phyloP scores from a whole-genome alignment of 2,888 invertebrate species.

The Elysia crispata region DNA sequence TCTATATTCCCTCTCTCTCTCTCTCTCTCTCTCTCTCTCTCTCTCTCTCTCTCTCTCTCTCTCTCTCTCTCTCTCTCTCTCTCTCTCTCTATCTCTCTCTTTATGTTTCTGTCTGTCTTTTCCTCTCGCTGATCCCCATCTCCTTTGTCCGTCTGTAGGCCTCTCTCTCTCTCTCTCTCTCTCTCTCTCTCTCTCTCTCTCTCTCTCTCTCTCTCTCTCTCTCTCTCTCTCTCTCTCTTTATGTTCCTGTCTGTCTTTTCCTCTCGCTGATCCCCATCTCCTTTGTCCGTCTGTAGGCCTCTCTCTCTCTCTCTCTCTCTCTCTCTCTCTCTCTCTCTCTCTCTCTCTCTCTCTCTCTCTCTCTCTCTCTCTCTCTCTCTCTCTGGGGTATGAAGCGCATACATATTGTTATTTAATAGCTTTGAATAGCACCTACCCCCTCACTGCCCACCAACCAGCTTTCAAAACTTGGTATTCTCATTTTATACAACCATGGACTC shows the following conservation, averaged over 20 bases:
- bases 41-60: neutral
- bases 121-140: neutral
- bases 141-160: too few species aligned
- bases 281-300: too few species aligned
- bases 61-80: neutral
- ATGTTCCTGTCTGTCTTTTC: neutral
- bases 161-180: neutral
- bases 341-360: conserved; percentile 40
- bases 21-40: neutral
- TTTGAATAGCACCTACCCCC: too few species aligned
- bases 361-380: conserved; percentile 39
- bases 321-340: conserved; percentile 14
- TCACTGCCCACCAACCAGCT: too few species aligned
- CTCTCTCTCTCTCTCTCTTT: neutral
- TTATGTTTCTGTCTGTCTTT: neutral
- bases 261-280: too few species aligned
- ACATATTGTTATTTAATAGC: too few species aligned
- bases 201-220: neutral
- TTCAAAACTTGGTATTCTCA: too few species aligned
- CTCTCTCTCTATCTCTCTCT: neutral
- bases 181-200: neutral
- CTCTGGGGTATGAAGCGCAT: too few species aligned
- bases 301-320: neutral
- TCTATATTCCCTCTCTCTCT: neutral
- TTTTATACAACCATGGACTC: too few species aligned